phyloP scores from a whole-genome alignment of 1,140 invertebrate genomes.

The Acyrthosiphon pisum region DNA sequence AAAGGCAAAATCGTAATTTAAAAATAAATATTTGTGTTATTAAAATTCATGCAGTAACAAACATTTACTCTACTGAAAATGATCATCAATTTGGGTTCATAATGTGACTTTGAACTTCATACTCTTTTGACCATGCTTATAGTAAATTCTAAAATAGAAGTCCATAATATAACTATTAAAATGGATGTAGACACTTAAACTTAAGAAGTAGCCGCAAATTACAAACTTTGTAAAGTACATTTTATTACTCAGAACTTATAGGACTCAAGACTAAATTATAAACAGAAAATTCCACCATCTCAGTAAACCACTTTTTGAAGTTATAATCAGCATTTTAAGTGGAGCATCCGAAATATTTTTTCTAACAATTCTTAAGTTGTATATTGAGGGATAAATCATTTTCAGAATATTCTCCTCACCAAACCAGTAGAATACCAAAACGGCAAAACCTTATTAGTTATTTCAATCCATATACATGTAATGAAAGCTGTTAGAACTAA shows the following conservation, averaged over 20 bases:
- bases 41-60: too few relatives aligned
- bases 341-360: neutral
- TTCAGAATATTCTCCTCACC: neutral
- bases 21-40: neutral
- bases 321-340: neutral
- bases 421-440: neutral
- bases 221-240: neutral
- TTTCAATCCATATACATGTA: too few relatives aligned
- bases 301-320: neutral
- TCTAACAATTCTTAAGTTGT: neutral
- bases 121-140: too few relatives aligned
- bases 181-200: neutral
- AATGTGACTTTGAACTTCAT: too few relatives aligned
- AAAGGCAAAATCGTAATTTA: neutral
- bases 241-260: neutral
- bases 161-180: neutral
- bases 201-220: neutral
- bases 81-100: too few relatives aligned
- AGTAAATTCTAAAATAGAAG: too few relatives aligned
- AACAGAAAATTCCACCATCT: neutral
- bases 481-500: neutral
- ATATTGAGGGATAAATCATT: neutral
- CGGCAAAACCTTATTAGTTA: neutral
- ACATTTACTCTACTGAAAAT: too few relatives aligned
- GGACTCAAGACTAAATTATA: neutral